Evolutionary conservation across 1,140 invertebrate species (phyloP).

Genomic region (Oscheius sp.): DNA sequence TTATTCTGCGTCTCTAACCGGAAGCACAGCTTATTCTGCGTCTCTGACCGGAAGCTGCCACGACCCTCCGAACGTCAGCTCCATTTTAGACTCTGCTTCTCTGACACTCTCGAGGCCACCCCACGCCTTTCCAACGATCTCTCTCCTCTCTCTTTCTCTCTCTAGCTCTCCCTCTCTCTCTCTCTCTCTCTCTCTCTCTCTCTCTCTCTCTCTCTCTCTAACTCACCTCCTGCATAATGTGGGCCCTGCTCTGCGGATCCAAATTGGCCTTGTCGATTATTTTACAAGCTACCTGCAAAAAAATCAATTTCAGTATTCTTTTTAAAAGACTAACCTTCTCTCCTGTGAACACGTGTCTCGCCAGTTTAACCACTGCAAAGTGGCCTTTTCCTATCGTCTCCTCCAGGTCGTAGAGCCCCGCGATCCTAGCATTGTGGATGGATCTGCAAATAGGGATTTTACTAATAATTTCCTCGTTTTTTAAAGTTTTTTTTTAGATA

Average conservation of each 20-base stretch:
- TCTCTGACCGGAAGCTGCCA: no score
- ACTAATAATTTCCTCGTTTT: no score
- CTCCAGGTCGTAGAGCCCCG: conserved; percentile 58
- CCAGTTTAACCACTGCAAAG: conserved; percentile 97
- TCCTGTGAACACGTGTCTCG: conserved; percentile 97
- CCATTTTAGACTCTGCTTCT: no score
- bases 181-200: neutral
- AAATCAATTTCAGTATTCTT: neutral
- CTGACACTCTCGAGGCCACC: no score
- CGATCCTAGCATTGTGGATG: conserved; percentile 29
- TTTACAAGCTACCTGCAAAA: conserved; percentile 67
- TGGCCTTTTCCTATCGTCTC: conserved; percentile 65
- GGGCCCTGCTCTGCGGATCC: conserved; percentile 89
- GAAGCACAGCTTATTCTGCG: no score
- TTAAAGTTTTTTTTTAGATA: no score
- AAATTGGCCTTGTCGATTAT: conserved; percentile 97
- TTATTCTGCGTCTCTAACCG: no score
- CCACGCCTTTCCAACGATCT: conserved; percentile 62
- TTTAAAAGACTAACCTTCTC: conserved; percentile 76
- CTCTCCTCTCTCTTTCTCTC: no score
- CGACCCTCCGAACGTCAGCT: no score
- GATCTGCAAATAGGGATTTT: neutral
- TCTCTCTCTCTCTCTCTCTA: no score
- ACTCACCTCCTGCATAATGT: conserved; percentile 82
- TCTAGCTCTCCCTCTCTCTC: no score